These are phyloP conservation scores for Allophyes oxyacanthae DNA, from an alignment of 2,888 invertebrate genomes.

Conservation along the genomic window DNA sequence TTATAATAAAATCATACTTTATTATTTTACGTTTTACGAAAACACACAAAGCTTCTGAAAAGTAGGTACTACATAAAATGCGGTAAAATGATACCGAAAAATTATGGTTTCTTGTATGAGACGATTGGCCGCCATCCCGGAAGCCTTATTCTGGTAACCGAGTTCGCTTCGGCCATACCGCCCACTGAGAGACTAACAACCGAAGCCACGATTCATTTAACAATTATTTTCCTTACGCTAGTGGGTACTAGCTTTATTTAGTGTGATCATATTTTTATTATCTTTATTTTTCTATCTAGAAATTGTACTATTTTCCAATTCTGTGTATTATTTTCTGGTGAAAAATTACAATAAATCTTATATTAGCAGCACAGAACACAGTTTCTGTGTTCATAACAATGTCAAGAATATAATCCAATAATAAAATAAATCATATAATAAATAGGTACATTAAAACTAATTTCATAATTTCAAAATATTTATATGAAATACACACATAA, in stretches of 20 bases:
- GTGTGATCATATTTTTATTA: conserved; percentile 22
- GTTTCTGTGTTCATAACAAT: too few relatives aligned
- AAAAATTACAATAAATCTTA: too few relatives aligned
- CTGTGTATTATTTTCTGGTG: conserved; percentile 7
- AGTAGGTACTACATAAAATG: too few relatives aligned
- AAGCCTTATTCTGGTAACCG: conserved; percentile 32
- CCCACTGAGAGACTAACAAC: conserved; percentile 71
- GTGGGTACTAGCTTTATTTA: conserved; percentile 33
- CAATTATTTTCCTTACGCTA: conserved; percentile 53
- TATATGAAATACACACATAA: too few relatives aligned
- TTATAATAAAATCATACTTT: background rate
- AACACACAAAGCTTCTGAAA: too few relatives aligned
- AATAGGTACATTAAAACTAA: too few relatives aligned
- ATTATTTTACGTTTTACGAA: too few relatives aligned
- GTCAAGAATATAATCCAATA: too few relatives aligned
- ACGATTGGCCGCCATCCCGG: conserved; percentile 15
- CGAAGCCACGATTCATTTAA: conserved; percentile 70
- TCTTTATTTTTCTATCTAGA: conserved; percentile 27
- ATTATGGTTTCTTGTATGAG: conserved; percentile 9
- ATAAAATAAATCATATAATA: too few relatives aligned
- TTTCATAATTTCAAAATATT: too few relatives aligned
- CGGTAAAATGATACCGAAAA: background rate
- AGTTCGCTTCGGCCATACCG: conserved; percentile 49
- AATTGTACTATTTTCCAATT: conserved; percentile 22
- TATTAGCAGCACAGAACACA: too few relatives aligned